Conservation (phyloP, 2,797 vertebrate genomes). For the Arctocebus calabarensis region DNA sequence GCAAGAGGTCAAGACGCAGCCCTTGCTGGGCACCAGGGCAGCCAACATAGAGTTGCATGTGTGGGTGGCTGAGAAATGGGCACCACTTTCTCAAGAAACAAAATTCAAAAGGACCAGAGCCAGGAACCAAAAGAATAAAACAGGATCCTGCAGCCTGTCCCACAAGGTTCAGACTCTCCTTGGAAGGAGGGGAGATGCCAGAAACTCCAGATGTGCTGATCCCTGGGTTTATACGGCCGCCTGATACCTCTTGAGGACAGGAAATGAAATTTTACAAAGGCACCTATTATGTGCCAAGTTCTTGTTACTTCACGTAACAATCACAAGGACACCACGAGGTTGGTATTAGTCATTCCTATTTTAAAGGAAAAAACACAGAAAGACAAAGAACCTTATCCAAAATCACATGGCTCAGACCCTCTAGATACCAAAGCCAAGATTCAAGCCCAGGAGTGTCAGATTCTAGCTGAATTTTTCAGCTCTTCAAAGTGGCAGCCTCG, state of each 20-base stretch:
- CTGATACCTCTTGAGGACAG: neutral
- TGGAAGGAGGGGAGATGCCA: neutral
- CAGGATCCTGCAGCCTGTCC: neutral
- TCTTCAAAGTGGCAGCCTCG: accelerated
- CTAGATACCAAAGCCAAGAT: neutral
- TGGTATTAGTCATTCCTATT: neutral
- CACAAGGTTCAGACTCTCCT: neutral
- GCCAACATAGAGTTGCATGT: accelerated
- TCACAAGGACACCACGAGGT: neutral
- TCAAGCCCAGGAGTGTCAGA: neutral
- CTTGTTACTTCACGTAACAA: neutral
- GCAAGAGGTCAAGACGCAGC: neutral
- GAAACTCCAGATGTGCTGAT: neutral
- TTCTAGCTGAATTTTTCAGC: neutral
- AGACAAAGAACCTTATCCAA: neutral
- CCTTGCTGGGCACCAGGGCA: neutral
- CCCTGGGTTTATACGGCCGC: neutral
- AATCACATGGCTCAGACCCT: neutral
- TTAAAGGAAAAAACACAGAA: neutral
- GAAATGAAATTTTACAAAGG: constrained; percentile 19
- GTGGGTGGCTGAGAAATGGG: accelerated
- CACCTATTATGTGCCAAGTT: neutral
- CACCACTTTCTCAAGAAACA: neutral
- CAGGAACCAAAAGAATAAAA: neutral
- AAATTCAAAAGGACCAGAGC: neutral